A percentile compares a stretch with the other conserved stretches of the same genome.
These are phyloP conservation scores for Knipowitschia caucasica DNA, from an alignment of 2,797 vertebrate genomes.

Conservation along the genomic window DNA sequence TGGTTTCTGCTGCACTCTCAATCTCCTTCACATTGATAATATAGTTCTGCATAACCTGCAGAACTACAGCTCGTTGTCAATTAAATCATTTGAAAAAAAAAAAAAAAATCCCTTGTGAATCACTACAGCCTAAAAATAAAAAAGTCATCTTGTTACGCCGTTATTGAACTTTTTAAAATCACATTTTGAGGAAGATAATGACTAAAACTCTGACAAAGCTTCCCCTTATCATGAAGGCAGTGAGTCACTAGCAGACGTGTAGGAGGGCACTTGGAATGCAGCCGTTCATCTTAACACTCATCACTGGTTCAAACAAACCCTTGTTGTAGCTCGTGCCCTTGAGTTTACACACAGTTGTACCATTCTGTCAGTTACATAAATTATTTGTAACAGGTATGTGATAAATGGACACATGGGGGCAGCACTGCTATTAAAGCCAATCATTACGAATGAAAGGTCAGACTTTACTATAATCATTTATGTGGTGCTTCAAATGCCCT, in stretches of 20 bases:
- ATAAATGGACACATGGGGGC: no score
- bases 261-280: slow-evolving; percentile 40
- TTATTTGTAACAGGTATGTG: not conserved
- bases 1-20: no score
- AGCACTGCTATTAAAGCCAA: slow-evolving; percentile 17
- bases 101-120: not conserved
- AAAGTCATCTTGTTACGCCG: not conserved
- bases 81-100: not conserved
- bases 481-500: not conserved
- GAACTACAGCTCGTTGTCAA: not conserved
- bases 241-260: slow-evolving; percentile 47
- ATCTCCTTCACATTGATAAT: no score
- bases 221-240: slow-evolving; percentile 31
- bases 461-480: slow-evolving; percentile 27
- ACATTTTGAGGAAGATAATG: not conserved
- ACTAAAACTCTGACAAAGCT: slow-evolving; percentile 17
- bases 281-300: slow-evolving; percentile 36
- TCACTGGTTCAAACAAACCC: slow-evolving; percentile 19
- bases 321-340: not conserved
- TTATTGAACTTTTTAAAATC: slow-evolving; percentile 2
- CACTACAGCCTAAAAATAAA: not conserved
- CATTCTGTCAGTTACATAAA: not conserved
- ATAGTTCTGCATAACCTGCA: not conserved
- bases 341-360: not conserved
- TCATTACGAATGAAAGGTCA: slow-evolving; percentile 15